These are phyloP conservation scores for Drosophila tsacasi DNA, from an alignment of 1,140 invertebrate genomes.

Conservation along the genomic window DNA sequence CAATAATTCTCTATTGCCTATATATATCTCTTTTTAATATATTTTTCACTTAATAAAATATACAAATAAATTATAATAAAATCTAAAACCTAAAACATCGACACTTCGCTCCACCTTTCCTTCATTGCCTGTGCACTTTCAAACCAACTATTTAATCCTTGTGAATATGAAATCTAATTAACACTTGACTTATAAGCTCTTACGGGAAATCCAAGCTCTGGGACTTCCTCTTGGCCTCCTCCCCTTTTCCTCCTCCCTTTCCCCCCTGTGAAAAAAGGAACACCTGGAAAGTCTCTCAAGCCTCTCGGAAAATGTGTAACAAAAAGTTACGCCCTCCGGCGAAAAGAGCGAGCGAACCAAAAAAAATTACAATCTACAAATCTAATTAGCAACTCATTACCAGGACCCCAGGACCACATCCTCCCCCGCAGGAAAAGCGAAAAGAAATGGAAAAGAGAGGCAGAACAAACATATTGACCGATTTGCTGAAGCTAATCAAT, in stretches of 20 bases:
- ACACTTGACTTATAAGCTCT: constrained; percentile 49
- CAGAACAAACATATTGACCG: constrained; percentile 76
- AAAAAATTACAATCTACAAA: constrained; percentile 67
- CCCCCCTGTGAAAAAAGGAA: background rate
- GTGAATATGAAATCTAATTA: constrained; percentile 49
- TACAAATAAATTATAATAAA: background rate
- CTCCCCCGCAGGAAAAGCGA: constrained; percentile 23
- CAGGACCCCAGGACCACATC: constrained; percentile 28
- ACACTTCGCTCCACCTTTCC: background rate
- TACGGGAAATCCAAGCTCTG: constrained; percentile 25
- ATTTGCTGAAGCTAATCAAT: constrained; percentile 84
- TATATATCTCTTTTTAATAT: background rate
- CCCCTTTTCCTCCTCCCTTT: background rate
- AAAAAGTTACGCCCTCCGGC: constrained; percentile 52
- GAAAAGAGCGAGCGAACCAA: constrained; percentile 17
- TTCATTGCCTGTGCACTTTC: background rate
- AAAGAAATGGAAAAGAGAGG: constrained; percentile 49
- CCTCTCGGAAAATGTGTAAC: constrained; percentile 35
- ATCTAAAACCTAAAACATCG: background rate
- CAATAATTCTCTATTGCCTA: background rate
- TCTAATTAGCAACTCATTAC: constrained; percentile 84
- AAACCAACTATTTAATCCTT: constrained; percentile 8
- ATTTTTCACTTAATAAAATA: background rate
- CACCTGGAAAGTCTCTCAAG: constrained; percentile 40
- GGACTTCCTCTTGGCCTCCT: constrained; percentile 5